Base-by-base conservation (phyloP, 1,140 invertebrate genomes). In the Drosophila chauvacae region DNA sequence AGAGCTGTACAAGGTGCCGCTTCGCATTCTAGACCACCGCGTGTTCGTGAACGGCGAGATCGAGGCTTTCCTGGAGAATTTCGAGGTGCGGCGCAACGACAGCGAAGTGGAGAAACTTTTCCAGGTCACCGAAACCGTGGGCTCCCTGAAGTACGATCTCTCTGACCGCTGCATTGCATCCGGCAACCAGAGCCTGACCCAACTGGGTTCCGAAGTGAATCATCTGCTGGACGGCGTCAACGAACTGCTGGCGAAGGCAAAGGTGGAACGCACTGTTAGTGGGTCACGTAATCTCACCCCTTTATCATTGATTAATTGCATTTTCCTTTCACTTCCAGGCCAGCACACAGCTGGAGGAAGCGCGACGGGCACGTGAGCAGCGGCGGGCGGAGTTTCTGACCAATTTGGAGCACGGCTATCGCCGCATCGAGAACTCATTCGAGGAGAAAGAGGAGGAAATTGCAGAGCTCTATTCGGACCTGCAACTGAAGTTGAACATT, bases 1-100 rank as follows among this genome's bases (percentile, higher is more conserved):
- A 98, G 97, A 97, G 94, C 94, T 95, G 81, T 95, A 95, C 64
- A 96, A 97, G 93, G 95, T 97, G 93, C 97, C 96, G 95, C 94
- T 94, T 76, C 94, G 97, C 92, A 93, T 97, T 66, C 97, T 97
- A 94, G 96, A 97, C 92, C 97, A 97, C 90, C 94, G 95, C 63
- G 96, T 96, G 23, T 97, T 97, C 93, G 91, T 97, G 50, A 96
- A 95, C 93, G 96, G 96, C 61, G 97, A 97, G 95, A 95, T 97
- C 69, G 96, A 95, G 79, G 96, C 94, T 93, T 96, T 97, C 93
- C 90, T 97, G 9, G 95, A 95, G 77, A 96, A 97, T 93, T 97
- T 97, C 93, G 96, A 97, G 94, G 96, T 97, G 50, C 80, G 95
- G 90, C 93, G 96, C 77, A 94, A 94, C 44, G 97, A 98, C 78